Percentiles rank a stretch among this genome's conserved stretches.
Evolutionary conservation across 1,140 invertebrate species (phyloP).

Genomic region (Homalodisca vitripennis): DNA sequence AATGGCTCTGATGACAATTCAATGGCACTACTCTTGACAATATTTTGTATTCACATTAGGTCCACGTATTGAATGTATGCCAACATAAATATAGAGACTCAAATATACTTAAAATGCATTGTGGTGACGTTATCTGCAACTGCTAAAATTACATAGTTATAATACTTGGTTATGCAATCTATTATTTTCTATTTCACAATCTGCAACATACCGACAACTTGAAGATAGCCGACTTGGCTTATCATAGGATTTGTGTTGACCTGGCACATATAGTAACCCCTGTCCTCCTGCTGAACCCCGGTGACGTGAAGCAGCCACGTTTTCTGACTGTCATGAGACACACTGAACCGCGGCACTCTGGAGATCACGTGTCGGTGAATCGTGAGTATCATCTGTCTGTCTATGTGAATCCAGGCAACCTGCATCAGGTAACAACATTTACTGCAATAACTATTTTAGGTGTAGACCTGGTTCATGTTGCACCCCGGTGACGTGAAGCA

Average conservation of each 20-base stretch:
- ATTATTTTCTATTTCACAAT: no score
- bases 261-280: constrained; percentile 91
- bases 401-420: constrained; percentile 94
- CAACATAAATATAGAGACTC: no score
- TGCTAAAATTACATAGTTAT: no score
- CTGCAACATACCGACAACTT: constrained; percentile 87
- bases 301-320: constrained; percentile 87
- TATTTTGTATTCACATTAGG: no score
- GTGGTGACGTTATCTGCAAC: no score
- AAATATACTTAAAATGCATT: no score
- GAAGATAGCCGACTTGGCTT: constrained; percentile 88
- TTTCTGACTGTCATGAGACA: constrained; percentile 86
- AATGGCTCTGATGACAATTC: no score
- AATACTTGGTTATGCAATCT: no score
- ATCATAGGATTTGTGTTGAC: constrained; percentile 97
- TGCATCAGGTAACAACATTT: constrained; percentile 51
- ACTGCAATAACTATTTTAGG: no score
- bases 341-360: constrained; percentile 79
- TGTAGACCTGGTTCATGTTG: no score
- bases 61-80: no score
- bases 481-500: constrained; percentile 81
- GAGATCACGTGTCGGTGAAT: constrained; percentile 90
- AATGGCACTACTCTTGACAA: no score
- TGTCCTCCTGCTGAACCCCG: constrained; percentile 85
- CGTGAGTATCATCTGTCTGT: constrained; percentile 89